Percentiles rank a stretch among this genome's conserved stretches.
These are phyloP conservation scores for Limnephilus marmoratus DNA, from an alignment of 2,888 invertebrate genomes.

Conservation along the genomic window DNA sequence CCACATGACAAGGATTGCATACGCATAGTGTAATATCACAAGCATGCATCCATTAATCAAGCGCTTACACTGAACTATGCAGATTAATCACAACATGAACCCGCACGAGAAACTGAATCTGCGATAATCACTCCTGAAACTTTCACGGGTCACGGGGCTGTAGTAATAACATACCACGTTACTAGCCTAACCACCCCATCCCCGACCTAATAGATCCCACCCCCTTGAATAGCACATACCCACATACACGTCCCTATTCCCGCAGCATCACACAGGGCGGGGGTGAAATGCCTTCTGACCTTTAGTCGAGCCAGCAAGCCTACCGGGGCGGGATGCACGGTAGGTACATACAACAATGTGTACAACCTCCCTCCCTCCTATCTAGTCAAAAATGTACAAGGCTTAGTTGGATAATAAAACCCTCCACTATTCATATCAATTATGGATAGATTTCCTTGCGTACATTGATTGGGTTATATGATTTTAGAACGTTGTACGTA, in stretches of 20 bases:
- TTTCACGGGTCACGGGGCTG: constrained; percentile 43
- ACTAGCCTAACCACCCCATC: not conserved
- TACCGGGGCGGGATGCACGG: not conserved
- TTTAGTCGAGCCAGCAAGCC: constrained; percentile 17
- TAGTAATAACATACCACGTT: not conserved
- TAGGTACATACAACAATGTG: not conserved
- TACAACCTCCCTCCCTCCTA: not conserved
- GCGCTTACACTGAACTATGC: constrained; percentile 2
- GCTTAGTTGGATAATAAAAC: not conserved
- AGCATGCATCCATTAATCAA: not conserved
- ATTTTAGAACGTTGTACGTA: not conserved
- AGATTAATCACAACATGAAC: constrained; percentile 14
- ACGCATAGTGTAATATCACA: too few relatives aligned
- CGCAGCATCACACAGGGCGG: not conserved
- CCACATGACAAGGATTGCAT: too few relatives aligned
- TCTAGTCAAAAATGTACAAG: not conserved
- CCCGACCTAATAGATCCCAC: not conserved
- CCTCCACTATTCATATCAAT: not conserved
- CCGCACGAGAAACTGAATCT: constrained; percentile 3
- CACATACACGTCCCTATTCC: not conserved
- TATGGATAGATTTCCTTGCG: not conserved
- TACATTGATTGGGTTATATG: not conserved
- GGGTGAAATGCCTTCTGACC: constrained; percentile 29
- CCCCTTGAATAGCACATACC: not conserved
- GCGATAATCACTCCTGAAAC: constrained; percentile 41